phyloP scores from a whole-genome alignment of 2,797 vertebrate genomes.

The Typhlichthys subterraneus region DNA sequence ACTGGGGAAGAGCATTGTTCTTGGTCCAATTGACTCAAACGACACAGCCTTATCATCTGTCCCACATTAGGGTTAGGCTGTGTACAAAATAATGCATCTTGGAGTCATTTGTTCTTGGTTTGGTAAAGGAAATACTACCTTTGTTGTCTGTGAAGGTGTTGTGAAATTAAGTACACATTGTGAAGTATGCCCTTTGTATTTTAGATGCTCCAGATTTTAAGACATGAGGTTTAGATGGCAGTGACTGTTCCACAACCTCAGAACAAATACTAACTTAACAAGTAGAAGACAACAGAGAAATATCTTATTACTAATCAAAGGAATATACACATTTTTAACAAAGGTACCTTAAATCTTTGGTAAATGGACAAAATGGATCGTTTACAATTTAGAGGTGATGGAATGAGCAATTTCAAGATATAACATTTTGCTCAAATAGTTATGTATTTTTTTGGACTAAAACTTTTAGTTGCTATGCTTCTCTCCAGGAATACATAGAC shows the following conservation, averaged over 20 bases:
- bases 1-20: neutral
- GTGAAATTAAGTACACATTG: constrained; percentile 12
- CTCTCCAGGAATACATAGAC: constrained; percentile 22
- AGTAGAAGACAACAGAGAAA: neutral
- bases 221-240: constrained; percentile 14
- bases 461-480: constrained; percentile 15
- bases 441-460: neutral
- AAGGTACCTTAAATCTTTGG: neutral
- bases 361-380: neutral
- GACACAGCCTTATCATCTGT: too few relatives aligned
- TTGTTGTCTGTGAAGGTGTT: constrained; percentile 9
- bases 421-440: constrained; percentile 5
- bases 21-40: too few relatives aligned
- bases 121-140: constrained; percentile 13
- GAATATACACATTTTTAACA: neutral
- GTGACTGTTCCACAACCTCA: constrained; percentile 42
- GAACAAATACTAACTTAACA: neutral
- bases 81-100: neutral
- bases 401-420: neutral
- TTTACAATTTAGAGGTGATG: neutral
- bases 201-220: constrained; percentile 1
- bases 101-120: neutral
- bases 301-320: neutral
- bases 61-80: neutral
- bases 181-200: constrained; percentile 10